phyloP scores from a whole-genome alignment of 1,140 invertebrate species.

The Stenopsyche tienmushanensis region DNA sequence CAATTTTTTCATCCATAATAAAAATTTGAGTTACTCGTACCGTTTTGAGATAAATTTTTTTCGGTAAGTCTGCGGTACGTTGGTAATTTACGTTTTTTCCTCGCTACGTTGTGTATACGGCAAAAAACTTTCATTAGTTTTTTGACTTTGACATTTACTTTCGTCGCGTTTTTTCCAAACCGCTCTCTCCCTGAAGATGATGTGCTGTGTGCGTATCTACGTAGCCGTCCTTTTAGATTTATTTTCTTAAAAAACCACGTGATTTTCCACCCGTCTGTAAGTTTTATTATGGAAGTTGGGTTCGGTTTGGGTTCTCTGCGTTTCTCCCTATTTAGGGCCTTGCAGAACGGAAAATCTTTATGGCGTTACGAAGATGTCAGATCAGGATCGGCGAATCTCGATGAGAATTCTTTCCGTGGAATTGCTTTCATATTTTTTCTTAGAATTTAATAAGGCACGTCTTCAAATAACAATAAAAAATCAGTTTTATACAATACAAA shows the following conservation, averaged over 20 bases:
- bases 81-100: no score
- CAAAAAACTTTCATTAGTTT: neutral
- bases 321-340: neutral
- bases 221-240: neutral
- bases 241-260: neutral
- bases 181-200: neutral
- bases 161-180: neutral
- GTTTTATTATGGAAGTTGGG: slow-evolving; percentile 2
- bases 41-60: no score
- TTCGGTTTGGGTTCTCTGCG: neutral
- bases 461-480: no score
- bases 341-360: slow-evolving; percentile 6
- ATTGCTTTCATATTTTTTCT: no score
- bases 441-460: no score
- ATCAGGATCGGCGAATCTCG: neutral
- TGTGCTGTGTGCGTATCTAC: neutral
- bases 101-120: no score
- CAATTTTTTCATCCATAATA: no score
- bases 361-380: neutral
- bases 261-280: neutral
- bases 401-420: no score
- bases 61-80: no score
- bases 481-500: no score
- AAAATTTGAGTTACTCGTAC: no score
- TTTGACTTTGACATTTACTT: neutral